Evolutionary conservation across 2,113 vertebrate species (phyloP).

Genomic region (Oxygymnocypris stewartii): DNA sequence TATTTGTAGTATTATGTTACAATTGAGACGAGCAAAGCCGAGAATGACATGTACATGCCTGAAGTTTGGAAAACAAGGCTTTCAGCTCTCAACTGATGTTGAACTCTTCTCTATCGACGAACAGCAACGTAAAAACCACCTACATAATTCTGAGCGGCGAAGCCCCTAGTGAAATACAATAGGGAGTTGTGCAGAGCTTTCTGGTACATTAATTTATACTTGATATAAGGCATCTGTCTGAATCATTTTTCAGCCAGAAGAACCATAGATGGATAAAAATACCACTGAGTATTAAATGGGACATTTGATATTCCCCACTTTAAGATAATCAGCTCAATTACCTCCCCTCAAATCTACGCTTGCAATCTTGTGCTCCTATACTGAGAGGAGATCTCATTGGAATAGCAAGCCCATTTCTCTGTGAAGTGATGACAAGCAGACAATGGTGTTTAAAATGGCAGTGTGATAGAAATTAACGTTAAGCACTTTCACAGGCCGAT

Average conservation of each 20-base stretch:
- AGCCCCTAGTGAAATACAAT: not conserved
- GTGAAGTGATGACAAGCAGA: conserved; percentile 49
- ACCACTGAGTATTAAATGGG: conserved; percentile 22
- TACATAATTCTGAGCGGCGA: not conserved
- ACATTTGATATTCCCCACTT: conserved; percentile 16
- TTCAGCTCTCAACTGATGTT: not conserved
- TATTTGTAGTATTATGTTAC: not conserved
- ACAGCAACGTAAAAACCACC: not conserved
- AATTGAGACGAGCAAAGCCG: conserved; percentile 14
- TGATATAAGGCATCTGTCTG: not conserved
- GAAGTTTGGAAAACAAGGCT: not conserved
- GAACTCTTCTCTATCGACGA: not conserved
- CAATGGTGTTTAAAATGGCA: conserved; percentile 47
- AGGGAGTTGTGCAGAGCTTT: not conserved
- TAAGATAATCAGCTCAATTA: conserved; percentile 36
- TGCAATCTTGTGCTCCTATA: conserved; percentile 15
- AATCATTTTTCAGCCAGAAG: conserved; percentile 2
- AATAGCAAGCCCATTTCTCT: conserved; percentile 34
- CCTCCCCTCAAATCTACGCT: not conserved
- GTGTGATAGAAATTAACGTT: conserved; percentile 43
- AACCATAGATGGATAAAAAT: conserved; percentile 18
- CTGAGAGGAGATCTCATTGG: conserved; percentile 22
- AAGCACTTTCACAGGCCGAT: conserved; percentile 41
- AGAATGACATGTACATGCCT: not conserved
- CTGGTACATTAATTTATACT: not conserved